Evolutionary conservation across 1,140 invertebrate species (phyloP), one percentile per base, ranked within the genome.

Genomic region (Homalodisca vitripennis): DNA sequence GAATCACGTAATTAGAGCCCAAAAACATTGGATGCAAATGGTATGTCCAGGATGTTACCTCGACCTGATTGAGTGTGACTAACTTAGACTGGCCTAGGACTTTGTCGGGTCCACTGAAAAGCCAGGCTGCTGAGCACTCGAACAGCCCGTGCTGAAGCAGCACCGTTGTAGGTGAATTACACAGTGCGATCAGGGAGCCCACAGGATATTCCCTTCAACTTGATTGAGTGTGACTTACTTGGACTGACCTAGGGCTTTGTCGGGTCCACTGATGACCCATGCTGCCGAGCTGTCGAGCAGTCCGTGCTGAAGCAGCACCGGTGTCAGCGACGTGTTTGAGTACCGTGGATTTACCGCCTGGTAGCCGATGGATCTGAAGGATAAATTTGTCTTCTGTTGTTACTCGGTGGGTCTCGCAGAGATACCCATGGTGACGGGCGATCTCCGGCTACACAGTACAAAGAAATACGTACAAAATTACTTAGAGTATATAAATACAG

Each of bases 371-470:
- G 29, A 92, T 60, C 0, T 84, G 86, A 2, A 93, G 76, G 20
- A 92, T 80, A 75, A 90, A 93, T 17, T 89, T 89, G 75, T 93
- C 91, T 46, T 86, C 79, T 0, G 90, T 92, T 17, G 81, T 74
- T 0, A 90, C 80, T 0, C 82, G 79, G 74, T 92, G 88, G 0
- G 84, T 82, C 79, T 92, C 89, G 0, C 85, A 82, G 0, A 80
- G 80, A 77, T 92, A 93, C 55, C 91, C 91, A 46, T 85, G 82
- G 60, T 78, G 75, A 48, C 80, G 81, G 71, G 89, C 86, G 34
- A 89, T 80, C 71, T 89, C 84, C 1, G 83, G 80, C 84, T 86
- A 65, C 53, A 76, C n/a, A n/a, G n/a, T n/a, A n/a, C n/a, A n/a
- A n/a, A n/a, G n/a, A n/a, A n/a, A n/a, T n/a, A n/a, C n/a, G n/a